Evolutionary conservation across 2,113 vertebrate species (phyloP).

Genomic region (Peromyscus californicus): DNA sequence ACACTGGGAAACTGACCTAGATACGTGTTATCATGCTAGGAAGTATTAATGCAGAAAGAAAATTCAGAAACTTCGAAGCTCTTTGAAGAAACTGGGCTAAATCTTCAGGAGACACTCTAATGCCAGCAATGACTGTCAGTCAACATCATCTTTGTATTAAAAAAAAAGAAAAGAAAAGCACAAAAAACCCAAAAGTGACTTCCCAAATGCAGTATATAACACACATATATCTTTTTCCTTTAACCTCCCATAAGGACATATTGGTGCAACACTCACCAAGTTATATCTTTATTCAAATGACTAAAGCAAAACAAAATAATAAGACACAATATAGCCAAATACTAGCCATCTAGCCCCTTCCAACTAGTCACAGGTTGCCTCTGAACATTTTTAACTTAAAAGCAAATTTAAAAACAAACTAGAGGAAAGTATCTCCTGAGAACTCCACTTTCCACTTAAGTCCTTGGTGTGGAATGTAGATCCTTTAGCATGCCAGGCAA

Average conservation of each 20-base stretch:
- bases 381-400: not conserved
- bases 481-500: not conserved
- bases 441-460: not conserved
- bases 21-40: not conserved
- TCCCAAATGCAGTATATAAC: not conserved
- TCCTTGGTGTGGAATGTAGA: not conserved
- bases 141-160: not conserved
- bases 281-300: constrained; percentile 55
- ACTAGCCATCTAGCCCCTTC: not conserved
- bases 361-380: not conserved
- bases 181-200: not conserved
- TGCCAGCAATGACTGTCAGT: not conserved
- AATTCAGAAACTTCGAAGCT: not conserved
- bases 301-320: not conserved
- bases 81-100: constrained; percentile 41
- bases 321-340: not conserved
- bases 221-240: not conserved
- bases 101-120: not conserved
- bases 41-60: constrained; percentile 10
- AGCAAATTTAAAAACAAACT: not conserved
- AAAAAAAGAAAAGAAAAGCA: not conserved
- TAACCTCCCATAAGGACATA: not conserved
- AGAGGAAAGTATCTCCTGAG: not conserved
- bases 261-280: not conserved
- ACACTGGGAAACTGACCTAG: not conserved